Evolutionary conservation across 1,140 invertebrate genomes (phyloP), one percentile per base, ranked within the genome.

Genomic region (Magallana ariakensis): DNA sequence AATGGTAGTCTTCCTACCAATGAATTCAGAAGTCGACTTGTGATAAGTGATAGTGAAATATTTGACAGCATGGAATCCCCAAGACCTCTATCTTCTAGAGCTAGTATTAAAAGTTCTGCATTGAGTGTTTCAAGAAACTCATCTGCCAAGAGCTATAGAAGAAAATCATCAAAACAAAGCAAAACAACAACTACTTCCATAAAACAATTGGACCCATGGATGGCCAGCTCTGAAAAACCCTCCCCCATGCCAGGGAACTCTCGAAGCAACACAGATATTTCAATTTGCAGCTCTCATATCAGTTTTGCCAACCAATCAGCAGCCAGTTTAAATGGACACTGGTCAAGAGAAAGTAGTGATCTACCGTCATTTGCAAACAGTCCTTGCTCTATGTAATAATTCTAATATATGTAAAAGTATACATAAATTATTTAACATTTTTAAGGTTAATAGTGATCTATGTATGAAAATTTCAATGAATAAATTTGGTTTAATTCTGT

Each of bases 291-390:
- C 66, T 75, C 66, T 13, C 33, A 26, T 10, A 13, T 75, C 9
- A 75, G 66, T 22, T 75, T 75, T 11, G 66, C 66, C 13, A 75
- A 75, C 33, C 19, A 75, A 26, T 75, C 66, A 4, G 66, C 22
- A 13, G 19, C 22, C 66, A 75, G 19, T 13, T 19, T 19, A 26
- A 9, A 19, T 75, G 66, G 66, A 75, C 19, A 26, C 9, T 75
- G 66, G 66, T 75, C 66, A 9, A 75, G 66, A 75, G 66, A 75
- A 1, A 75, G 66, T 22, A 75, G 8, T 26, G 22, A 13, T 4
- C 0, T 75, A 26, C n/a, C n/a, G n/a, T 75, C 66, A 33, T 75
- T 75, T 75, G 66, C 66, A 10, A 75, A 75, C 22, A 75, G 66
- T 75, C 22, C 66, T 13, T 33, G 33, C 22, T 15, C 66, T 10